Evolutionary conservation across 2,888 invertebrate genomes (phyloP).

Genomic region (Isotomurus palustris): DNA sequence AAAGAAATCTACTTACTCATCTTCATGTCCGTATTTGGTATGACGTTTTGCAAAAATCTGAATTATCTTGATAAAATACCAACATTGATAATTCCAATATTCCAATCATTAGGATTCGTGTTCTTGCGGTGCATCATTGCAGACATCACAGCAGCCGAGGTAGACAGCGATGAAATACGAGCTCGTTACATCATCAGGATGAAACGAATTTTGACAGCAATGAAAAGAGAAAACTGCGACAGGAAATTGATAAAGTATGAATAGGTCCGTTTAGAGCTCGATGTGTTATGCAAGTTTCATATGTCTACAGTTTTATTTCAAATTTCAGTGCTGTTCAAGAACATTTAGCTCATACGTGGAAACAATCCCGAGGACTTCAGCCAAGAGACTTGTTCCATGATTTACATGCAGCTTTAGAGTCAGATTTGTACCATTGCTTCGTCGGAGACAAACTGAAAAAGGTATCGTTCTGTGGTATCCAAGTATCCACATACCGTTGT

Average conservation of each 20-base stretch:
- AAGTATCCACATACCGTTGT: too few relatives aligned
- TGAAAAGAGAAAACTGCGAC: slow-evolving; percentile 7
- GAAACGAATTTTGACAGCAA: not conserved
- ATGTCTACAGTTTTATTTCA: not conserved
- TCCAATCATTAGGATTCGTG: slow-evolving; percentile 29
- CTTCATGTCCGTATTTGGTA: slow-evolving; percentile 16
- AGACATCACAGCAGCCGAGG: slow-evolving; percentile 17
- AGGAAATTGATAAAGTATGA: not conserved
- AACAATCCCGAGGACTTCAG: slow-evolving; percentile 14
- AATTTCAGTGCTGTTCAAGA: slow-evolving; percentile 9
- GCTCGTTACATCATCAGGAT: slow-evolving; percentile 3
- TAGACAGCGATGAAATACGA: slow-evolving; percentile 17
- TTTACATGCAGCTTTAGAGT: slow-evolving; percentile 18
- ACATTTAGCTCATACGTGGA: slow-evolving; percentile 16
- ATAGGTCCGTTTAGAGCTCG: not conserved
- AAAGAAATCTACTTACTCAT: not conserved
- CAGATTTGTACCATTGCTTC: slow-evolving; percentile 22
- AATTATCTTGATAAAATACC: not conserved
- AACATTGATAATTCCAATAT: not conserved
- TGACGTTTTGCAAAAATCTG: not conserved
- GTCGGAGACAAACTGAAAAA: slow-evolving; percentile 14
- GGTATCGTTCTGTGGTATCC: too few relatives aligned
- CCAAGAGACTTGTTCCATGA: slow-evolving; percentile 18
- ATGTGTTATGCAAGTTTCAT: too few relatives aligned
- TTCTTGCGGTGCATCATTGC: slow-evolving; percentile 37